Conservation (phyloP, 2,888 invertebrate genomes). For the Clusia tigrina region DNA sequence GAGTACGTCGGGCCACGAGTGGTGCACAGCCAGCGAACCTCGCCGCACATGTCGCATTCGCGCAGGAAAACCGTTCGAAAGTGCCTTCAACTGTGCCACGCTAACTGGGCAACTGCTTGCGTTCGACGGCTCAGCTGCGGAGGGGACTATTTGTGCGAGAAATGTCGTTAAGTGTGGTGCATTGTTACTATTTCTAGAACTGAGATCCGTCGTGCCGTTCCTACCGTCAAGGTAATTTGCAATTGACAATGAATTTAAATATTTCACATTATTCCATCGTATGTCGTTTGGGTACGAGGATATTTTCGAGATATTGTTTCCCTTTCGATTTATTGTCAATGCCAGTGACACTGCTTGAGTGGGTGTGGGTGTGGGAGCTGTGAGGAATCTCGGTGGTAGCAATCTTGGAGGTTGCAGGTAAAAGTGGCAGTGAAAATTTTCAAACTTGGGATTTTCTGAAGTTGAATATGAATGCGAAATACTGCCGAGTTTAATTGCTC, state of each 20-base stretch:
- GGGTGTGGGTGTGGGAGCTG: slow-evolving; percentile 25
- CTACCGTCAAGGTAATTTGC: slow-evolving; percentile 37
- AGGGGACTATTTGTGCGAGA: too few relatives aligned
- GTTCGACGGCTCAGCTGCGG: too few relatives aligned
- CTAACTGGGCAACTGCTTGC: too few relatives aligned
- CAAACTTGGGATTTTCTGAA: too few relatives aligned
- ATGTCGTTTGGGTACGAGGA: slow-evolving; percentile 38
- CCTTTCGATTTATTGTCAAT: slow-evolving; percentile 53
- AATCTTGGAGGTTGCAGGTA: background rate
- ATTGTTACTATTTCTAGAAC: slow-evolving; percentile 29
- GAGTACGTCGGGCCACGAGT: slow-evolving; percentile 25
- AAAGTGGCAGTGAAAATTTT: background rate
- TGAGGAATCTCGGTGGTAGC: background rate
- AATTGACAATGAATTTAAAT: slow-evolving; percentile 38
- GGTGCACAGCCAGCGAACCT: slow-evolving; percentile 16
- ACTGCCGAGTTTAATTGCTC: too few relatives aligned
- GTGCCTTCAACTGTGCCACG: too few relatives aligned
- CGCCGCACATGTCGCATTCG: slow-evolving; percentile 17
- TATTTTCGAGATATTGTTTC: too few relatives aligned
- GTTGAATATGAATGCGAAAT: too few relatives aligned
- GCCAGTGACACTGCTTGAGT: slow-evolving; percentile 46
- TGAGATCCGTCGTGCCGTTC: background rate
- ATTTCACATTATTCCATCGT: slow-evolving; percentile 15
- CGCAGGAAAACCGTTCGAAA: background rate
- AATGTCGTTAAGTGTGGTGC: too few relatives aligned